Conservation (phyloP, 2,113 vertebrate species). For the Equus przewalskii region DNA sequence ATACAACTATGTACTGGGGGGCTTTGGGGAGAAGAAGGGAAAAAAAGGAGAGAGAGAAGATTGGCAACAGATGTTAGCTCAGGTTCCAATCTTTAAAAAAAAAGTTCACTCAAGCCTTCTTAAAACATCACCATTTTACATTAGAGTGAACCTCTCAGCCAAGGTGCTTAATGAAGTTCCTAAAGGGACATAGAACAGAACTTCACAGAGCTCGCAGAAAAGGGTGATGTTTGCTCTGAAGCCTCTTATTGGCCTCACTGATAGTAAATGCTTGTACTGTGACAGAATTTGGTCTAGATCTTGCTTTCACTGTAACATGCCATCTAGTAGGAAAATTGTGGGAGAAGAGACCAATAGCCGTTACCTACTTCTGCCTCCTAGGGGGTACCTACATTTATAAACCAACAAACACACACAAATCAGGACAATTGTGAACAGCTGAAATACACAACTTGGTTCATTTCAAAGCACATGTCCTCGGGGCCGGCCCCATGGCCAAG, state of each 20-base stretch:
- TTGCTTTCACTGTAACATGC: background rate
- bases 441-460: background rate
- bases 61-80: too few species aligned
- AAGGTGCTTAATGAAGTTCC: background rate
- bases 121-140: background rate
- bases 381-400: background rate
- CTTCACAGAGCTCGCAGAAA: background rate
- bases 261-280: background rate
- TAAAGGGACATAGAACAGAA: background rate
- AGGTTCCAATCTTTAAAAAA: too few species aligned
- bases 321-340: background rate
- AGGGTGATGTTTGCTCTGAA: background rate
- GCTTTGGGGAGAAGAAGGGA: too few species aligned
- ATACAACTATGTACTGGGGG: too few species aligned
- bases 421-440: background rate
- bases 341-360: background rate
- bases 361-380: background rate
- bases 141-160: background rate
- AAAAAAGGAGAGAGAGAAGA: too few species aligned
- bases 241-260: background rate
- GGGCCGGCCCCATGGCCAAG: too few species aligned
- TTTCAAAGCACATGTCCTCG: background rate
- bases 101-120: background rate
- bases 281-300: background rate
- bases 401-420: background rate